These are phyloP conservation scores for Ormyrus thymus DNA, from an alignment of 2,888 invertebrate genomes.

Conservation along the genomic window DNA sequence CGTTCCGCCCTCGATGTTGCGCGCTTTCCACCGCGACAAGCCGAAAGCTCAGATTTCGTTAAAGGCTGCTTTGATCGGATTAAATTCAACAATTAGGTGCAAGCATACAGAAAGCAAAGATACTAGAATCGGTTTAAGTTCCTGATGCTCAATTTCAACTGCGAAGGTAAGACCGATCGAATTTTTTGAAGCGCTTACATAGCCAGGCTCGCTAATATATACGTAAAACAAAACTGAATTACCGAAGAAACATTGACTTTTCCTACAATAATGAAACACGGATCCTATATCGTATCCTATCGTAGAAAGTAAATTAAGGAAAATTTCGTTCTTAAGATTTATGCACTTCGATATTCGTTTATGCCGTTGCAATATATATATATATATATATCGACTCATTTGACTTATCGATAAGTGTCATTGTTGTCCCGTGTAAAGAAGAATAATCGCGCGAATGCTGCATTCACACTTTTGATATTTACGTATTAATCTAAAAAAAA, in stretches of 20 bases:
- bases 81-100: conserved; percentile 8
- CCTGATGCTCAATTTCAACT: conserved; percentile 32
- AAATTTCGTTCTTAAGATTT: background rate
- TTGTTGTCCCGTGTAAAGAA: conserved; percentile 39
- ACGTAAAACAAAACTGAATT: conserved; percentile 4
- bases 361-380: conserved; percentile 16
- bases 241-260: conserved; percentile 31
- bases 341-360: conserved; percentile 24
- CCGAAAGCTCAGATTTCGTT: conserved; percentile 14
- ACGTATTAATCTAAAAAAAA: conserved; percentile 23
- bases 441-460: conserved; percentile 39
- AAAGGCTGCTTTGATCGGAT: conserved; percentile 28
- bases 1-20: background rate
- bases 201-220: background rate
- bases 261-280: conserved; percentile 23
- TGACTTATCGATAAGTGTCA: conserved; percentile 29
- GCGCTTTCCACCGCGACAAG: background rate
- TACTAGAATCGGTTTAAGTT: conserved; percentile 54
- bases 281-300: conserved; percentile 33
- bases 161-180: background rate
- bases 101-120: conserved; percentile 26
- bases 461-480: conserved; percentile 29
- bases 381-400: conserved; percentile 7
- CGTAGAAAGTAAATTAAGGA: too few species aligned
- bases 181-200: conserved; percentile 21